Conservation (phyloP, 2,797 vertebrate species). For the Brachyalestes nurse region DNA sequence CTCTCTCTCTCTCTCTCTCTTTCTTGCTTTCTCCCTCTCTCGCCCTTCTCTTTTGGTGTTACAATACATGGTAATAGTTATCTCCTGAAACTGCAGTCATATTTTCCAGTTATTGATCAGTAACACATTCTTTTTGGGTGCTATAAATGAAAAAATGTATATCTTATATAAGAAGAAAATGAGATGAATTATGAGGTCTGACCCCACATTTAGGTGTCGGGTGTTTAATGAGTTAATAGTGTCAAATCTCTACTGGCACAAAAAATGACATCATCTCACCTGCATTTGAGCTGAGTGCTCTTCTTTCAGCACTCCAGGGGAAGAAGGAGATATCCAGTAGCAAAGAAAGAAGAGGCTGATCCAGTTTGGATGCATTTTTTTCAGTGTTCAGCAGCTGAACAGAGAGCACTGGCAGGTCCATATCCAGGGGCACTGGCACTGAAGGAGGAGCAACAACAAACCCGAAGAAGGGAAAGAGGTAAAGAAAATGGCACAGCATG, state of each 20-base stretch:
- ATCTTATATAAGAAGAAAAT: not conserved
- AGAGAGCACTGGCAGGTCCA: not conserved
- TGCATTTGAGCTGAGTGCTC: not conserved
- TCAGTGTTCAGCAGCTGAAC: not conserved
- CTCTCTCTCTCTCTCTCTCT: slow-evolving; percentile 22
- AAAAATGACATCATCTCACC: not conserved
- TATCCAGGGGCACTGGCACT: not conserved
- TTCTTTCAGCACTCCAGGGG: not conserved
- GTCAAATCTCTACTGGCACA: not conserved
- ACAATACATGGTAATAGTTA: not conserved
- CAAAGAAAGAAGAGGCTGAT: not conserved
- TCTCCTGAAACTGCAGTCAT: no score
- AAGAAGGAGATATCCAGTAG: not conserved
- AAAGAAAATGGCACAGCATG: not conserved
- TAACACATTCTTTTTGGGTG: no score
- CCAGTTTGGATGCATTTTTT: not conserved
- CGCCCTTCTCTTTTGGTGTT: not conserved
- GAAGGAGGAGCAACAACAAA: slow-evolving; percentile 7
- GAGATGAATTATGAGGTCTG: not conserved
- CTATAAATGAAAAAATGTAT: no score
- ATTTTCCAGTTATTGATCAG: no score
- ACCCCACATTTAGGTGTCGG: not conserved
- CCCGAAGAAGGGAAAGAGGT: not conserved
- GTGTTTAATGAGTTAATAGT: not conserved
- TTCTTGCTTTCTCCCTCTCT: slow-evolving; percentile 25